Base-by-base conservation (phyloP, 2,888 invertebrate species). In the Adela reaumurella region DNA sequence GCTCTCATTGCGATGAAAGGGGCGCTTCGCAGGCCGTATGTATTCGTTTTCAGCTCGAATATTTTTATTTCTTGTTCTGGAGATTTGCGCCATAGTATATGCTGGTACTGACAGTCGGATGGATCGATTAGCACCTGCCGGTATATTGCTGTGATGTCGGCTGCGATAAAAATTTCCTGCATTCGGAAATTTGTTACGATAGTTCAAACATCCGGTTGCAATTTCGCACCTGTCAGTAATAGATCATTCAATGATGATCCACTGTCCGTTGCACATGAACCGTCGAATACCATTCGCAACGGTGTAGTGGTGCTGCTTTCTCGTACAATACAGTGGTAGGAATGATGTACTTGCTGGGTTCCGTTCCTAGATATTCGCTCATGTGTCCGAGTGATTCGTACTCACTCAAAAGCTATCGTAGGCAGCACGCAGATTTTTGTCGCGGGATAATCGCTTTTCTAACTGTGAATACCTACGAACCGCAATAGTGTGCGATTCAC, bases 121-220 rank as follows among this genome's bases (percentile, higher is more conserved):
- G 46, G 19, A 14, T 49, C 45, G n/a, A 54, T 46, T 3, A 50
- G 20, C 3, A 51, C 46, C 17, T 19, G 43, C 17, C 52, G 8
- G 20, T 50, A 54, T 10, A 59, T 58, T 48, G 55, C 50, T 45
- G 56, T 57, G 16, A 55, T 53, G 41, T 55, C 51, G n/a, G 51
- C 47, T 17, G 51, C 19, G 10, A 51, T 43, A 28, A 51, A 54
- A 16, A 54, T 46, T 16, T 49, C 47, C 10, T 35, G 16, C 5
- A 50, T 14, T 10, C 53, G 41, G 46, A 49, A 49, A 14, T 46
- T 42, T 17, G 18, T 43, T 49, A 49, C 16, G n/a, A 49, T 43
- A 2, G 35, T 41, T n/a, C 14, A 16, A 4, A 49, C 42, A 16
- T 49, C 49, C 24, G 19, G 11, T 35, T 49, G 17, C n/a, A 43